A percentile compares a stretch with the other conserved stretches of the same genome.
Evolutionary conservation across 2,113 vertebrate species (phyloP).

Genomic region (Tragelaphus scriptus): DNA sequence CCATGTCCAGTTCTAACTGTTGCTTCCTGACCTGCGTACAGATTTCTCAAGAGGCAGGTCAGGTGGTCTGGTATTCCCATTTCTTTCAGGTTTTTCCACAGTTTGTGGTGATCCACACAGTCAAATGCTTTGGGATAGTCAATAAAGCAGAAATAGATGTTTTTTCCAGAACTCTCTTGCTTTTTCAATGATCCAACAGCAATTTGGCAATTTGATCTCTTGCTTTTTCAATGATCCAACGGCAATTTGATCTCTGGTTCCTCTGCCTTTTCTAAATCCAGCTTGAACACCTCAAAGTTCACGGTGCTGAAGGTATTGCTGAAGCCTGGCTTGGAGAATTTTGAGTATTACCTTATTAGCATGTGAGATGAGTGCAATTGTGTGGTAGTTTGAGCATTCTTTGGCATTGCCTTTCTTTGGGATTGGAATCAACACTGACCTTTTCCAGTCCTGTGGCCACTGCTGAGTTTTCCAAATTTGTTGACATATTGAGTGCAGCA

Average conservation of each 20-base stretch:
- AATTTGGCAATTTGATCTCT: neutral
- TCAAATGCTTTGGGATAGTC: neutral
- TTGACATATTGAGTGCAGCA: neutral
- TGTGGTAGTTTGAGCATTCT: neutral
- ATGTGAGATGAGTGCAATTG: neutral
- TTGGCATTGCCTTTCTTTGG: too few species aligned
- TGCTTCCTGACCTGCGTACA: neutral
- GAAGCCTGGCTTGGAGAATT: neutral
- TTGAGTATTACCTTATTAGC: neutral
- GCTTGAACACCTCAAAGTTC: neutral
- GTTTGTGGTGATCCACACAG: neutral
- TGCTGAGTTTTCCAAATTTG: too few species aligned
- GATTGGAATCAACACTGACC: too few species aligned
- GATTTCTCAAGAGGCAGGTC: neutral
- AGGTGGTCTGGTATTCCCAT: neutral
- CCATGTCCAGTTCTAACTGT: neutral
- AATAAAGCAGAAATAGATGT: neutral
- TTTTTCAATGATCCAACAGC: accelerated
- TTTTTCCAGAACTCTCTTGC: neutral
- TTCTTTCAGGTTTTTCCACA: neutral
- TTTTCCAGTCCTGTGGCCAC: too few species aligned
- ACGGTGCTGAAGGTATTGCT: neutral
- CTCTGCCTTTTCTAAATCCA: neutral
- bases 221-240: neutral
- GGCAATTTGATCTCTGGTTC: neutral